phyloP scores from a whole-genome alignment of 2,113 vertebrate species.

The Equus quagga region DNA sequence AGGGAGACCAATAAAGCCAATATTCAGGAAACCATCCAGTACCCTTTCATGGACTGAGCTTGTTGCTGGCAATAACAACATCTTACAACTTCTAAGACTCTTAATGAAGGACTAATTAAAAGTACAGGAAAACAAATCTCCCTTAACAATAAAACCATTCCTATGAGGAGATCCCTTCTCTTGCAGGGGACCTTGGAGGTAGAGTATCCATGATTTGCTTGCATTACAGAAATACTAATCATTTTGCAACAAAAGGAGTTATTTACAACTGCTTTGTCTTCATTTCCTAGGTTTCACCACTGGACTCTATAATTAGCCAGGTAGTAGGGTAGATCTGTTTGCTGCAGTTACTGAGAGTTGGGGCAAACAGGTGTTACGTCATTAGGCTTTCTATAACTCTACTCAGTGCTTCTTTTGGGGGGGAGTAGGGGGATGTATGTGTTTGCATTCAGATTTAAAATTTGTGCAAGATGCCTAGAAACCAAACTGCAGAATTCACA shows the following conservation, averaged over 20 bases:
- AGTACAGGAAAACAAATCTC: conserved; percentile 66
- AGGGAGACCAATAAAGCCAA: not conserved
- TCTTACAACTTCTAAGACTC: not conserved
- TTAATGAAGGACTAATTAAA: conserved; percentile 70
- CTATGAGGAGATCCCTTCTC: not conserved
- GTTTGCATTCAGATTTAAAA: conserved; percentile 76
- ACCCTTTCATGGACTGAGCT: not conserved
- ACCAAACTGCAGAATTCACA: conserved; percentile 71
- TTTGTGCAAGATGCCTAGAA: conserved; percentile 66
- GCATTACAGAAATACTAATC: conserved; percentile 74
- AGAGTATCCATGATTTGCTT: conserved; percentile 69
- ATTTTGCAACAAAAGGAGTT: conserved; percentile 68
- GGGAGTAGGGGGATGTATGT: not conserved
- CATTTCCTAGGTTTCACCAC: conserved; percentile 49
- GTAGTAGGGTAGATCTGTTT: conserved; percentile 56
- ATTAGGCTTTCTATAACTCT: conserved; percentile 71
- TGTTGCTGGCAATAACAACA: not conserved
- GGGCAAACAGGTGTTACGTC: conserved; percentile 49
- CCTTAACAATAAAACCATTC: not conserved
- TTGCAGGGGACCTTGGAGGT: not conserved
- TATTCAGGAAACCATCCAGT: not conserved
- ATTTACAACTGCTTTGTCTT: conserved; percentile 59
- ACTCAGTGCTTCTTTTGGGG: not conserved
- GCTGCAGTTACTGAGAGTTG: conserved; percentile 61
- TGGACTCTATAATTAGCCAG: conserved; percentile 50